These are phyloP conservation scores for Cotesia chilonis DNA, from an alignment of 1,140 invertebrate genomes.

Conservation along the genomic window DNA sequence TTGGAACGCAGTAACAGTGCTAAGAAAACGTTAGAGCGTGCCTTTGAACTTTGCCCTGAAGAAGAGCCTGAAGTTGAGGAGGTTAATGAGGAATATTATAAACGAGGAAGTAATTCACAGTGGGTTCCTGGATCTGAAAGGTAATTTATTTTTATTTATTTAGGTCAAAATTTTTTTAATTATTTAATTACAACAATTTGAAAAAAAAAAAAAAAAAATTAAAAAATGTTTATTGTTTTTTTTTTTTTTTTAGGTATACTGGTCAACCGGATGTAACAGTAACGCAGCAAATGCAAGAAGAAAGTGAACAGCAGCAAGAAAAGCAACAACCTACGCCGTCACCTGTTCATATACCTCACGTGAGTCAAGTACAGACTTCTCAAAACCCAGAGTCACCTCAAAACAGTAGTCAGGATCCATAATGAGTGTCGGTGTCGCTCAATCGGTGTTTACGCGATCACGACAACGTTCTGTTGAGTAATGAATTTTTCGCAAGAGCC, in stretches of 20 bases:
- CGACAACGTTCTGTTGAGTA: conserved; percentile 30
- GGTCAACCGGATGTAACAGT: conserved; percentile 42
- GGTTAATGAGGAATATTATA: conserved; percentile 48
- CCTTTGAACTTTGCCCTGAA: conserved; percentile 83
- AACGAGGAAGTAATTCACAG: conserved; percentile 32
- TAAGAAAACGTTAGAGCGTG: conserved; percentile 85
- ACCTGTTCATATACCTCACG: conserved; percentile 32
- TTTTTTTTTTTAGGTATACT: conserved; percentile 45
- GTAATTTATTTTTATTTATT: conserved; percentile 34
- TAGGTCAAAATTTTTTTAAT: no score
- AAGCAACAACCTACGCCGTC: conserved; percentile 39
- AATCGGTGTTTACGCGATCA: conserved; percentile 14
- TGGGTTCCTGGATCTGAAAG: conserved; percentile 39
- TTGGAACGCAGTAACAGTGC: conserved; percentile 94
- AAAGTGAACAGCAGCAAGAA: conserved; percentile 38
- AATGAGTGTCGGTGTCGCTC: conserved; percentile 53
- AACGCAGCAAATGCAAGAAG: conserved; percentile 38
- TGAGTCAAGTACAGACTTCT: conserved; percentile 46
- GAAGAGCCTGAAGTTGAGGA: conserved; percentile 68
- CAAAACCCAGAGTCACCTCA: conserved; percentile 55
- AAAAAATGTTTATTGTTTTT: neutral
- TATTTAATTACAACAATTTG: no score
- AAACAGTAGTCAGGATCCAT: conserved; percentile 61
- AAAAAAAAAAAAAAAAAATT: no score
- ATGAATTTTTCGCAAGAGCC: conserved; percentile 41